Conservation (phyloP, 1,140 invertebrate species). For the Pygmarrhopalites habei region DNA sequence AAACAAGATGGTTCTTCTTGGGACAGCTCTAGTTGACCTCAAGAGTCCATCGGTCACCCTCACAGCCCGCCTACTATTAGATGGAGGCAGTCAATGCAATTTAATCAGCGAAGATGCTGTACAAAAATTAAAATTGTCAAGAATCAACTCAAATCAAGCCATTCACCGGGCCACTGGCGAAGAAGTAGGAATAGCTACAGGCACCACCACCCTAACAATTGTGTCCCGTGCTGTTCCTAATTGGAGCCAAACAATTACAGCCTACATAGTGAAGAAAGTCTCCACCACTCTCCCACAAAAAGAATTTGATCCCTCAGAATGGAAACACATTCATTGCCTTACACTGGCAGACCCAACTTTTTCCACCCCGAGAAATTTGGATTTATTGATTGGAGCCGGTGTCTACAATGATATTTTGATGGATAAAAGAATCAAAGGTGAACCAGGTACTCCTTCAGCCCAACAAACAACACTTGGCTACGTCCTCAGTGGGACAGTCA, state of each 20-base stretch:
- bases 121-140: background rate
- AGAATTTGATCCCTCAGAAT: background rate
- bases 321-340: background rate
- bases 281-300: background rate
- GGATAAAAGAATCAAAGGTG: background rate
- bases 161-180: background rate
- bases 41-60: background rate
- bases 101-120: background rate
- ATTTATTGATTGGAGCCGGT: background rate
- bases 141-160: background rate
- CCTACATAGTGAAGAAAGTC: background rate
- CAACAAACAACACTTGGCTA: background rate
- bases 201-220: background rate
- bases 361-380: background rate
- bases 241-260: background rate
- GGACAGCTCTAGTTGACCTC: background rate
- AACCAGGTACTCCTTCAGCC: background rate
- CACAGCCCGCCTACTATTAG: background rate
- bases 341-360: slow-evolving; percentile 40
- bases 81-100: background rate
- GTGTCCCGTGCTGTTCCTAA: background rate
- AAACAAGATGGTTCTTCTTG: background rate
- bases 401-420: background rate
- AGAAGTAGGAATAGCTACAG: background rate
- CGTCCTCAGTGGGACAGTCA: background rate